Evolutionary conservation across 2,888 invertebrate species (phyloP).

Genomic region (Litoditis marina): DNA sequence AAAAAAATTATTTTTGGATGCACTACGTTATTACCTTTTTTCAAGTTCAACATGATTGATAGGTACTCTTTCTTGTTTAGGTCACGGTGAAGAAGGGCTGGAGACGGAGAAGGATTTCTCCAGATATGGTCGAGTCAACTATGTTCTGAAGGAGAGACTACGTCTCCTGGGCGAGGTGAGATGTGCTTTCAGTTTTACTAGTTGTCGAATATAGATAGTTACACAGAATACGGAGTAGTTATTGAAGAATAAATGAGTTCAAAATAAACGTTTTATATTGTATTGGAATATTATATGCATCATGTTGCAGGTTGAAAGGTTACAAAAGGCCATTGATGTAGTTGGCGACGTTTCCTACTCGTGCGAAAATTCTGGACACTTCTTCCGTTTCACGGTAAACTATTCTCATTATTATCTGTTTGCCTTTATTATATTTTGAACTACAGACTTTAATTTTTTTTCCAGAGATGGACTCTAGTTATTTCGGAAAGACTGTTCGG

Average conservation of each 20-base stretch:
- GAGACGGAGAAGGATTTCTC: conserved; percentile 99
- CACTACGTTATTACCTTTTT: too few species aligned
- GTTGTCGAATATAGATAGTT: too few species aligned
- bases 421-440: neutral
- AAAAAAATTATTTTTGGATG: conserved; percentile 2
- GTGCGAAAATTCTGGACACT: conserved; percentile 97
- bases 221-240: too few species aligned
- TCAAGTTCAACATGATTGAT: too few species aligned
- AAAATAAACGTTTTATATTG: neutral
- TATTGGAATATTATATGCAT: conserved; percentile 18
- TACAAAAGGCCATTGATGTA: conserved; percentile 82
- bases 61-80: too few species aligned
- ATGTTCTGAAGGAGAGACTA: conserved; percentile 87
- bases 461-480: neutral
- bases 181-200: too few species aligned
- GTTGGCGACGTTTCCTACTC: conserved; percentile 88
- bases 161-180: conserved; percentile 73
- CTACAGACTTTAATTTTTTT: neutral
- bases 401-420: neutral
- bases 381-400: conserved; percentile 80
- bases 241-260: too few species aligned
- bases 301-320: conserved; percentile 75
- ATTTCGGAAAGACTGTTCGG: neutral
- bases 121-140: conserved; percentile 95
- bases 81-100: conserved; percentile 95